Percentiles rank a stretch among this genome's conserved stretches.
These are phyloP conservation scores for Antheraea mylitta DNA, from an alignment of 1,140 invertebrate species.

Conservation along the genomic window DNA sequence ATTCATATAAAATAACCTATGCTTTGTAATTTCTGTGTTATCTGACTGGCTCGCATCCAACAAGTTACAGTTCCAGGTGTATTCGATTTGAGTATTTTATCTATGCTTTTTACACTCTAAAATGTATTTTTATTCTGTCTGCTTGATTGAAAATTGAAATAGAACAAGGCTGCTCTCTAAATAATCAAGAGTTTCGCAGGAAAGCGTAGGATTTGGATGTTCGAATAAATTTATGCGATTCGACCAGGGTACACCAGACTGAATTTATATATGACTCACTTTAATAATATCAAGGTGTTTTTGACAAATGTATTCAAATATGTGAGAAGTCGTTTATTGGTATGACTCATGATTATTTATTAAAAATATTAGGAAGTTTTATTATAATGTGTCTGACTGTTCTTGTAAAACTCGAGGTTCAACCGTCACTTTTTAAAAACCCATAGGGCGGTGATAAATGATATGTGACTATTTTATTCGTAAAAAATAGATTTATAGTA, in stretches of 20 bases:
- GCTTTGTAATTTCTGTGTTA: constrained; percentile 16
- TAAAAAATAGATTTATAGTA: no score
- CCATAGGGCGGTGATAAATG: no score
- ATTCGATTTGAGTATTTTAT: constrained; percentile 36
- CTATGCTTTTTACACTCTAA: constrained; percentile 40
- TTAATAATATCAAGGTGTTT: not conserved
- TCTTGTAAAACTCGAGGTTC: no score
- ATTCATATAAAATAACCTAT: constrained; percentile 15
- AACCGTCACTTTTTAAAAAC: no score
- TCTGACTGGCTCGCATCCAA: constrained; percentile 44
- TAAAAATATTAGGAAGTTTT: no score
- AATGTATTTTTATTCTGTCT: constrained; percentile 45
- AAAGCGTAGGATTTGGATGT: constrained; percentile 39
- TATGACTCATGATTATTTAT: no score
- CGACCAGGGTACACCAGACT: not conserved
- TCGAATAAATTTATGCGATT: constrained; percentile 5
- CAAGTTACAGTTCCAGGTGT: constrained; percentile 33
- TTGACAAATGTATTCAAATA: not conserved
- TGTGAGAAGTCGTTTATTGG: no score
- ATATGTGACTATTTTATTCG: no score
- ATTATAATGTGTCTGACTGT: no score
- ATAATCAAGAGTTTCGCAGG: constrained; percentile 41
- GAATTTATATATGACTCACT: not conserved
- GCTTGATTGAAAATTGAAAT: constrained; percentile 46
- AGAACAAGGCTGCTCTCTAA: constrained; percentile 57